Evolutionary conservation across 2,113 vertebrate species (phyloP).

Genomic region (Rhabdomys dilectus): DNA sequence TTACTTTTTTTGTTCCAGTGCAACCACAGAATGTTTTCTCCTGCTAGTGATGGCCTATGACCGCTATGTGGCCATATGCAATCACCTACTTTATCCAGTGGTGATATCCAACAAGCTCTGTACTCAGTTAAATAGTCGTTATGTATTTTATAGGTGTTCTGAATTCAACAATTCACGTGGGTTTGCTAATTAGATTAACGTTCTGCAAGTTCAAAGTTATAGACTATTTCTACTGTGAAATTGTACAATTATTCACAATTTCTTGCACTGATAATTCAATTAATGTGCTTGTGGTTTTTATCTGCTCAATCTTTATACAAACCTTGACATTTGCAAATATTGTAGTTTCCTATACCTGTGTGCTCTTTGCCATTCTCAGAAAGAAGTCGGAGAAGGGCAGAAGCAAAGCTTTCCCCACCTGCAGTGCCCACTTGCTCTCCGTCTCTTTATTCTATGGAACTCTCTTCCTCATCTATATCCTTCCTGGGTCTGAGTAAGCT

Average conservation of each 20-base stretch:
- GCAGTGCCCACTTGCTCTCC: conserved; percentile 59
- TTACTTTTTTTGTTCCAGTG: conserved; percentile 59
- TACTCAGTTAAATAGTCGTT: background rate
- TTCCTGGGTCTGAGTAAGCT: background rate
- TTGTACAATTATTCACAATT: conserved; percentile 71
- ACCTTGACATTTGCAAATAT: conserved; percentile 42
- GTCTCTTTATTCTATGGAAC: conserved; percentile 68
- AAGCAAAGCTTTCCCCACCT: conserved; percentile 68
- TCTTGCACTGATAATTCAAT: conserved; percentile 65
- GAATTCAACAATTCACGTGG: conserved; percentile 54
- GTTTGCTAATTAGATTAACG: conserved; percentile 45
- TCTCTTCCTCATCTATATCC: conserved; percentile 58
- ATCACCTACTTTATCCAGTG: conserved; percentile 55
- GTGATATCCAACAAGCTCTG: conserved; percentile 58
- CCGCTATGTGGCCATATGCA: conserved; percentile 64
- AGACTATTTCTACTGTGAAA: conserved; percentile 76
- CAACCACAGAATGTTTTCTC: conserved; percentile 74
- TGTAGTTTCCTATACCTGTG: conserved; percentile 41
- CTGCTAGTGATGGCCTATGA: conserved; percentile 74
- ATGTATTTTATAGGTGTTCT: conserved; percentile 58
- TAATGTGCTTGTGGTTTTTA: conserved; percentile 58
- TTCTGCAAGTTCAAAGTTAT: conserved; percentile 60
- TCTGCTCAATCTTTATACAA: conserved; percentile 53
- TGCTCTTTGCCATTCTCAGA: conserved; percentile 64
- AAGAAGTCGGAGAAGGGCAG: conserved; percentile 60